Conservation (phyloP, 2,113 vertebrate genomes). For the Sinocyclocheilus anshuiensis region DNA sequence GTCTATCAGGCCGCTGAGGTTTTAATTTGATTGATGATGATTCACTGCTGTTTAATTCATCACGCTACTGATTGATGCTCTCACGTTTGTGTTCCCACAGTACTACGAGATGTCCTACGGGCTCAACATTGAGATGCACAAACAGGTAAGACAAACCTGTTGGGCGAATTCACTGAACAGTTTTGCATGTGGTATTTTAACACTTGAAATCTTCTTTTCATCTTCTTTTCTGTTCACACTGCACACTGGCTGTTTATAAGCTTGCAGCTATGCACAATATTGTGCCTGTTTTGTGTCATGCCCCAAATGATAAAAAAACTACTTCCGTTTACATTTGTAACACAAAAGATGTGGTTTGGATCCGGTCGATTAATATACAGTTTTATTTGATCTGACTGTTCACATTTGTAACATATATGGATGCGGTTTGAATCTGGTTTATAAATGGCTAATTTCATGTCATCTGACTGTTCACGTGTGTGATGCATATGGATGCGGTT, state of each 20-base stretch:
- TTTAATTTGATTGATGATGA: conserved; percentile 53
- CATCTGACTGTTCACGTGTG: neutral
- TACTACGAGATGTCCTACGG: conserved; percentile 59
- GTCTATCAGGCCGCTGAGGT: conserved; percentile 35
- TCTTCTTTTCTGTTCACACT: neutral
- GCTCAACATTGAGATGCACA: conserved; percentile 60
- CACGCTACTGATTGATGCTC: conserved; percentile 42
- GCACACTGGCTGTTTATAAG: neutral
- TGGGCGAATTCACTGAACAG: neutral
- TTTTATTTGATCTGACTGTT: neutral
- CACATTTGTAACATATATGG: neutral
- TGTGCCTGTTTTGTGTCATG: neutral
- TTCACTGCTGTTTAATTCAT: conserved; percentile 41
- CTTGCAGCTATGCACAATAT: neutral
- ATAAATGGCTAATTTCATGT: neutral
- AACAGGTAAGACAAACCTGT: conserved; percentile 52
- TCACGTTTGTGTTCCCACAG: conserved; percentile 48
- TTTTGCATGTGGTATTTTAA: conserved; percentile 20
- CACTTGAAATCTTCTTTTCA: neutral
- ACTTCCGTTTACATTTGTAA: neutral
- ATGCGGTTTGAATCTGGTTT: neutral
- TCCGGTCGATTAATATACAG: neutral
- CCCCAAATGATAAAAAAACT: neutral
- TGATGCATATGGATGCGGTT: neutral
- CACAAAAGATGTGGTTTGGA: neutral